Conservation (phyloP, 35 echinoderm and acorn worm genomes). For the Holothuria glaberrima region DNA sequence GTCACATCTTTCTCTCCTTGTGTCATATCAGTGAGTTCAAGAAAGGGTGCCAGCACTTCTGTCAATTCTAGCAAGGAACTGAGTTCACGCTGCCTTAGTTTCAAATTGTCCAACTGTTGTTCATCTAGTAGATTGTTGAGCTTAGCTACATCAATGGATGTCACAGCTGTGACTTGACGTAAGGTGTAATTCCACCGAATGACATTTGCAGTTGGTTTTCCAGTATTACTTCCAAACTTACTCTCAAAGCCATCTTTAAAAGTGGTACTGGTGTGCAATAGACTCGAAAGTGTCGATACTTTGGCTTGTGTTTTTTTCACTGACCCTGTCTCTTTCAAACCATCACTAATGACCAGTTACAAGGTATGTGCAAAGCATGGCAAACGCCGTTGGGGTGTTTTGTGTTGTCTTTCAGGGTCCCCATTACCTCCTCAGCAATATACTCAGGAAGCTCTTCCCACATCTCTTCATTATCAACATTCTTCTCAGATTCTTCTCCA, state of each 20-base stretch:
- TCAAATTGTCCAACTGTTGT: background rate
- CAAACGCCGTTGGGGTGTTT: background rate
- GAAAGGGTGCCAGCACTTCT: background rate
- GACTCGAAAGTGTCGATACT: background rate
- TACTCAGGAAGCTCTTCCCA: background rate
- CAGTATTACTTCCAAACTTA: background rate
- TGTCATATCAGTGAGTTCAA: background rate
- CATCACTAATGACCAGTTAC: background rate
- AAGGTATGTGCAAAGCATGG: background rate
- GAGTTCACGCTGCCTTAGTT: background rate
- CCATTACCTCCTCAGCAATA: background rate
- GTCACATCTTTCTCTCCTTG: background rate
- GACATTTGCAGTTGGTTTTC: background rate
- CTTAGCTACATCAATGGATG: background rate
- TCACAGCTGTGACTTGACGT: background rate
- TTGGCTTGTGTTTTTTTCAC: background rate
- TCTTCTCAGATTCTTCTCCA: background rate
- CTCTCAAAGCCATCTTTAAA: background rate
- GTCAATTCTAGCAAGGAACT: background rate
- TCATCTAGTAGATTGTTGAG: background rate
- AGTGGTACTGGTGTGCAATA: background rate
- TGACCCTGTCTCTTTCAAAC: background rate
- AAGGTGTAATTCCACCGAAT: background rate
- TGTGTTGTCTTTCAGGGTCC: background rate
- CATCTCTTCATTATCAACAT: background rate